Base-by-base conservation (phyloP, 2,797 vertebrate species). In the Lemur catta region DNA sequence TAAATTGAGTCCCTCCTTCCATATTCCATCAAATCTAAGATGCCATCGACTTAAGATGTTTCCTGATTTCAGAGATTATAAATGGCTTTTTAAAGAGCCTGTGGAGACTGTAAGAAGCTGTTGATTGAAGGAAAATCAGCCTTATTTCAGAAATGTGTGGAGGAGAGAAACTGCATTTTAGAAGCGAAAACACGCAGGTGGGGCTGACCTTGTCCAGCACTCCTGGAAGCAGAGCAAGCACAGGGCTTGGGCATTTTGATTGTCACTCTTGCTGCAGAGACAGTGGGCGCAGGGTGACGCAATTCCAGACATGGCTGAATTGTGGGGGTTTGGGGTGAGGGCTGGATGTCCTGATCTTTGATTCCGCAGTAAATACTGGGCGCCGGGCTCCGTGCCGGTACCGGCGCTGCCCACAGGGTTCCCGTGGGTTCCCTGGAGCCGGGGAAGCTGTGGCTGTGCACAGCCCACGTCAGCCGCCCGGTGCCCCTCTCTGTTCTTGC, bases 381-480 rank as follows among this genome's bases (percentile, higher is more conserved):
- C n/a, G n/a, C n/a, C n/a, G n/a, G n/a, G 4, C 5, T 72, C 46
- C 80, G 26, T 46, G 28, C 11, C 75, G n/a, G 59, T 43, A 0
- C 57, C 8, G 4, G 35, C 1, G 8, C 43, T 52, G 3, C 38
- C 24, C 7, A 0, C 1, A 9, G 14, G 20, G 17, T 46, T 61
- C 3, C 0, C 9, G 15, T 15, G 1, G 28, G n/a, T 52, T 85
- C n/a, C 35, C 6, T 35, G 72, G 84, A 5, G 3, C 14, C 1
- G 0, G 33, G 26, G 11, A 10, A 43, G 33, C 33, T 59, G 26
- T 5, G 43, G 17, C 14, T 59, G 2, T 13, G 38, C 33, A 26
- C 6, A 50, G 55, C 43, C 6, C 4, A 18, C 2, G 4, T 28
- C 30, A 0, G 35, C n/a, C 0, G 2, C 35, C 43, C 48, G 2